Evolutionary conservation across 2,797 vertebrate species (phyloP), one percentile per base, ranked within the genome.

Genomic region (Spea hammondii): DNA sequence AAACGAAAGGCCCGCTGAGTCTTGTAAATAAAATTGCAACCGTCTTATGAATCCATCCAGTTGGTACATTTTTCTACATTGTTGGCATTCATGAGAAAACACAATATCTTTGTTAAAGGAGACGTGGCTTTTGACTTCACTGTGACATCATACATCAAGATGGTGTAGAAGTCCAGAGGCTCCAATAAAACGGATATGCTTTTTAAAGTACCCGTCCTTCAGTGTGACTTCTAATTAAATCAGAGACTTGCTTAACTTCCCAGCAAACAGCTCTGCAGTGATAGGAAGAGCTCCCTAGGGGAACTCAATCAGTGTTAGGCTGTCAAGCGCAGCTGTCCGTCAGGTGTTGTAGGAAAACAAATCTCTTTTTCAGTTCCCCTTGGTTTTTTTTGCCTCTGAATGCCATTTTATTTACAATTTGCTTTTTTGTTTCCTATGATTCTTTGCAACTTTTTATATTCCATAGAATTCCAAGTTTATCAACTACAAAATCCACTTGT

Each of bases 181-280:
- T 62, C 5, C 46, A 4, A 9, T 47, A 57, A 60, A 60, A 47
- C 59, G 69, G 62, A 55, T 72, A 32, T 54, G 8, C 68, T 47
- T 51, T 65, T 73, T 74, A 45, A 54, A 48, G 13, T 60, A 47
- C 17, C 55, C 68, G 79, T 71, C 79, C 62, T 14, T 81, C 79
- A 81, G 10, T 67, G 79, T 77, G 74, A 77, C 79, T 77, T 81
- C 69, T 81, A 81, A 81, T 81, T 81, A 76, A 81, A 81, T 81
- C 69, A 68, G 74, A 81, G 79, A 77, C 69, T 81, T 77, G 79
- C 64, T 77, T 76, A 77, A 77, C 74, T 72, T 81, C 69, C 53
- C 74, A 47, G 79, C 66, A 76, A 76, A 76, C 72, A 76, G 73
- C 66, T 80, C 64, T 17, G 74, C 65, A 48, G 74, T 77, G 70